A percentile compares a stretch with the other conserved stretches of the same genome.
Evolutionary conservation across 2,888 invertebrate genomes (phyloP).

Genomic region (Copidosoma aretas): DNA sequence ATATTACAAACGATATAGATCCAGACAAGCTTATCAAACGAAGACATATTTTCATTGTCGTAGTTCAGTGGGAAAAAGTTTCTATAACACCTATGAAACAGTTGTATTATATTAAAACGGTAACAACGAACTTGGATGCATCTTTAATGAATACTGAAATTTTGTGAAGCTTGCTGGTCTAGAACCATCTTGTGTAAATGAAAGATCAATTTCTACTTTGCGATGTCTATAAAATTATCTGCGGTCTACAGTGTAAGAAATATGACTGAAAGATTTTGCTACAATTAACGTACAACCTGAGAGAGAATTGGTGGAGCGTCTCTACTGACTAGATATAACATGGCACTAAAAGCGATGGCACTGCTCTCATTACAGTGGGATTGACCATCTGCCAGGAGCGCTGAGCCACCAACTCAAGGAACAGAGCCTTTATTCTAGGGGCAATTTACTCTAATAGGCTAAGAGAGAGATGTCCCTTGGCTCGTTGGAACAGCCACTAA

Average conservation of each 20-base stretch:
- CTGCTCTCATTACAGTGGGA: no score
- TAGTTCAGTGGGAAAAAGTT: not conserved
- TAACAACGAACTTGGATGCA: not conserved
- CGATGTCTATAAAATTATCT: not conserved
- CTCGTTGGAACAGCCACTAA: no score
- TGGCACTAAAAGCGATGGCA: no score
- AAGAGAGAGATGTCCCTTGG: no score
- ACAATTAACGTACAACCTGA: not conserved
- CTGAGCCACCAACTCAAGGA: no score
- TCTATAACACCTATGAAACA: not conserved
- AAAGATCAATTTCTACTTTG: not conserved
- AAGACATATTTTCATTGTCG: not conserved
- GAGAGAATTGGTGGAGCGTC: no score
- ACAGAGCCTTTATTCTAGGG: no score
- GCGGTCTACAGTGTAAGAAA: not conserved
- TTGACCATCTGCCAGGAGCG: no score
- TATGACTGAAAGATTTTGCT: no score
- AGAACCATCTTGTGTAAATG: not conserved
- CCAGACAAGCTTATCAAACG: not conserved
- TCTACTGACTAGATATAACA: no score
- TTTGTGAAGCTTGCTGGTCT: not conserved
- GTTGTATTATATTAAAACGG: not conserved
- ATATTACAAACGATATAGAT: not conserved
- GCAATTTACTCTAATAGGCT: no score
- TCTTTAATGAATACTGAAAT: not conserved